Percentiles rank a stretch among this genome's conserved stretches.
Conservation (phyloP, 1,140 invertebrate species). For the Agrilus planipennis region DNA sequence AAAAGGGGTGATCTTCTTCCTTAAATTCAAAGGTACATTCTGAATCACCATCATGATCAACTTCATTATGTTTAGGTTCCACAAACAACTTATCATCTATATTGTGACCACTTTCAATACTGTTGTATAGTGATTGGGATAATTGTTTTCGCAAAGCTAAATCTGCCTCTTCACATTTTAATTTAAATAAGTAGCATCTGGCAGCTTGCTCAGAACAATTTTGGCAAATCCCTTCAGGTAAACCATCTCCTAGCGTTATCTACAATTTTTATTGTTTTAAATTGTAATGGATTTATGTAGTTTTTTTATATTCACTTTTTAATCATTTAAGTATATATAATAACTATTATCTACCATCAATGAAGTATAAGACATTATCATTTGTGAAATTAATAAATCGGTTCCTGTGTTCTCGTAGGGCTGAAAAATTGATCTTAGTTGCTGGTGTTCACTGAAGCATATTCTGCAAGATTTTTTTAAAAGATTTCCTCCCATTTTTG, state of each 20-base stretch:
- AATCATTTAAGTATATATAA: constrained; percentile 29
- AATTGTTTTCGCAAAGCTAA: constrained; percentile 40
- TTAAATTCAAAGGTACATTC: neutral
- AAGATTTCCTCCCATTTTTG: constrained; percentile 23
- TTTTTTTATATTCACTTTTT: too few species aligned
- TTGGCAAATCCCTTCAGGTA: constrained; percentile 47
- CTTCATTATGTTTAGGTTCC: too few species aligned
- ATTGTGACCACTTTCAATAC: too few species aligned
- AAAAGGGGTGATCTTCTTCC: neutral
- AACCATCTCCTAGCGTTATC: constrained; percentile 46
- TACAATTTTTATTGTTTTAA: constrained; percentile 18
- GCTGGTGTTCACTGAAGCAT: constrained; percentile 25
- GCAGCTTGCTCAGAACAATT: constrained; percentile 47
- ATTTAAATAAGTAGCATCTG: constrained; percentile 48
- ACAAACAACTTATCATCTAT: too few species aligned
- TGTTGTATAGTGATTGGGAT: constrained; percentile 20
- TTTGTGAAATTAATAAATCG: constrained; percentile 33
- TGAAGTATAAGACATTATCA: constrained; percentile 42
- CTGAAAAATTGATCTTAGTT: constrained; percentile 28
- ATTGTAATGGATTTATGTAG: too few species aligned
- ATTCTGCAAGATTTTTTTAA: constrained; percentile 23
- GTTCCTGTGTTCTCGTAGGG: constrained; percentile 17
- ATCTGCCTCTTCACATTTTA: constrained; percentile 50
- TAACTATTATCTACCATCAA: constrained; percentile 34
- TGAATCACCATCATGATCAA: too few species aligned